These are phyloP conservation scores for Ectemnius cavifrons DNA, from an alignment of 2,888 invertebrate species.

Conservation along the genomic window DNA sequence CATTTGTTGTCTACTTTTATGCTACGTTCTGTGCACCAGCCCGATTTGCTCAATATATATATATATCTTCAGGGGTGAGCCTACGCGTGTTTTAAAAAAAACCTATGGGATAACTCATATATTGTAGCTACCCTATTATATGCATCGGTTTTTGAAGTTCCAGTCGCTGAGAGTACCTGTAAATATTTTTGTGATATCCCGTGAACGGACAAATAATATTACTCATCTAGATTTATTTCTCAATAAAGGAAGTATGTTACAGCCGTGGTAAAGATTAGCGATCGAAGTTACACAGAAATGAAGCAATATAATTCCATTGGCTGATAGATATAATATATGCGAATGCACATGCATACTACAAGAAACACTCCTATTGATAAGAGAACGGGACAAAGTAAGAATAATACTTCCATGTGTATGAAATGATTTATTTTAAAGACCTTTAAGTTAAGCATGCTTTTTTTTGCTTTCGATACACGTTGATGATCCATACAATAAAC, in stretches of 20 bases:
- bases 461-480: too few species aligned
- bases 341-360: neutral
- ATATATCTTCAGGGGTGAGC: neutral
- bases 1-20: neutral
- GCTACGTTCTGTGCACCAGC: neutral
- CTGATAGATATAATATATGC: too few species aligned
- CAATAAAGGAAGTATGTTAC: too few species aligned
- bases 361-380: neutral
- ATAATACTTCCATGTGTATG: constrained; percentile 12
- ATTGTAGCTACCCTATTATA: too few species aligned
- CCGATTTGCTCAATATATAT: constrained; percentile 5
- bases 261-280: too few species aligned
- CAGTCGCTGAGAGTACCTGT: constrained; percentile 12
- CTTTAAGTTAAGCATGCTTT: constrained; percentile 4
- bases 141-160: neutral
- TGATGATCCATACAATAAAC: constrained; percentile 15
- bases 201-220: too few species aligned
- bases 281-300: too few species aligned
- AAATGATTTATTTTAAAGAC: constrained; percentile 37
- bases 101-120: too few species aligned
- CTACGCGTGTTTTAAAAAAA: too few species aligned
- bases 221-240: too few species aligned
- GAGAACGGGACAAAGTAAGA: neutral
- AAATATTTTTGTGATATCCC: constrained; percentile 5
- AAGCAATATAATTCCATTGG: too few species aligned